Evolutionary conservation across 2,888 invertebrate genomes (phyloP), one percentile per base, ranked within the genome.

Genomic region (Eupsilia transversa): DNA sequence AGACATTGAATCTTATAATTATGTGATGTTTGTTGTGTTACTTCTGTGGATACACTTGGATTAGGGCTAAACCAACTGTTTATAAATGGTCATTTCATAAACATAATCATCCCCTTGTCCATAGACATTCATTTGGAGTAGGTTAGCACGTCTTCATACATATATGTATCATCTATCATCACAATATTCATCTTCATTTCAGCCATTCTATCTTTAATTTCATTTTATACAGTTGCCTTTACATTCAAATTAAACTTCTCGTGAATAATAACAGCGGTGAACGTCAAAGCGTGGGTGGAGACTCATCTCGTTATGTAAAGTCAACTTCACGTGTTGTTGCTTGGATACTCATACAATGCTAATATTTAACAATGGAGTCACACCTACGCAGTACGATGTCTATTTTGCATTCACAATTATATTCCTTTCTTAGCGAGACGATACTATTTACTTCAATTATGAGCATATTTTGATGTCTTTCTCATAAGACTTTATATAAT

Each of bases 301-400:
- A 67, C 77, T 80, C 86, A 86, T 88, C 83, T 80, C 71, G 74
- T 78, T 83, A 85, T 84, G 83, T 81, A 72, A 82, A 83, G 38
- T 74, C 68, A 84, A 67, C 79, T 84, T 77, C 74, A 52, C 83
- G 68, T 83, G 80, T 73, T 74, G 59, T 72, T 75, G 70, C 78
- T 66, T 60, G 43, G 30, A n/a, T 77, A 63, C 77, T 77, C 59
- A 77, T 64, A 72, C 85, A 82, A 82, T 74, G 83, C 66, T 73
- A 68, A 68, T 72, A 60, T 73, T 68, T 65, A 72, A 82, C 82
- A 85, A 77, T 85, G 67, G 54, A 71, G 30, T 65, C 56, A 72
- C 83, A 66, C 85, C 83, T 82, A 85, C 83, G 57, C 78, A n/a
- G 74, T 80, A 27, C 41, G 30, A 52, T 70, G 61, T 66, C 70